phyloP scores from a whole-genome alignment of 2,113 vertebrate species.

The Pachycephala philippinensis region DNA sequence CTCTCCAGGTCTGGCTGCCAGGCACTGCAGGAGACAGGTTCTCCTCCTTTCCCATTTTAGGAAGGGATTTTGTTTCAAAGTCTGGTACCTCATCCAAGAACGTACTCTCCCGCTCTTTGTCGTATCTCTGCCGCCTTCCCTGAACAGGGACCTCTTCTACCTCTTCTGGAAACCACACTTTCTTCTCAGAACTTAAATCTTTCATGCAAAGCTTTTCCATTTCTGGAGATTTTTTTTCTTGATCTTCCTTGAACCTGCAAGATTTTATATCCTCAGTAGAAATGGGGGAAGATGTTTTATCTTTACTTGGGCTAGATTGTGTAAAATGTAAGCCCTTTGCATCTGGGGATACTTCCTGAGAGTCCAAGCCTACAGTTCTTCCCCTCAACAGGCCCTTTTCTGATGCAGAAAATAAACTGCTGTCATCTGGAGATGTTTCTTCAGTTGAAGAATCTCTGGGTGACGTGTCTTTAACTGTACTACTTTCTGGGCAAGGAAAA shows the following conservation, averaged over 20 bases:
- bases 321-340: slow-evolving; percentile 4
- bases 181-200: slow-evolving; percentile 76
- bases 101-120: slow-evolving; percentile 86
- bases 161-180: slow-evolving; percentile 78
- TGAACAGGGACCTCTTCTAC: slow-evolving; percentile 63
- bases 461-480: not conserved
- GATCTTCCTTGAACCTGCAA: not conserved
- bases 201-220: slow-evolving; percentile 67
- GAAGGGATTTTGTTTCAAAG: slow-evolving; percentile 59
- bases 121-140: slow-evolving; percentile 73
- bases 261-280: not conserved
- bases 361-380: not conserved
- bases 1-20: not conserved
- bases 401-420: slow-evolving; percentile 35
- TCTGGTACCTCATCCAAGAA: slow-evolving; percentile 86
- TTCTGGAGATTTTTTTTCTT: slow-evolving; percentile 57
- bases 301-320: not conserved
- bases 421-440: slow-evolving; percentile 44
- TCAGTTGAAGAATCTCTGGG: slow-evolving; percentile 6
- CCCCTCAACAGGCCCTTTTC: slow-evolving; percentile 25
- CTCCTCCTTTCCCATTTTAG: slow-evolving; percentile 26
- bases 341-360: slow-evolving; percentile 28
- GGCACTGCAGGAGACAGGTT: not conserved
- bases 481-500: slow-evolving; percentile 28
- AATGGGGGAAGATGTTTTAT: not conserved